Evolutionary conservation across 2,797 vertebrate genomes (phyloP), one percentile per base, ranked within the genome.

Genomic region (Chaetodon trifasciatus): DNA sequence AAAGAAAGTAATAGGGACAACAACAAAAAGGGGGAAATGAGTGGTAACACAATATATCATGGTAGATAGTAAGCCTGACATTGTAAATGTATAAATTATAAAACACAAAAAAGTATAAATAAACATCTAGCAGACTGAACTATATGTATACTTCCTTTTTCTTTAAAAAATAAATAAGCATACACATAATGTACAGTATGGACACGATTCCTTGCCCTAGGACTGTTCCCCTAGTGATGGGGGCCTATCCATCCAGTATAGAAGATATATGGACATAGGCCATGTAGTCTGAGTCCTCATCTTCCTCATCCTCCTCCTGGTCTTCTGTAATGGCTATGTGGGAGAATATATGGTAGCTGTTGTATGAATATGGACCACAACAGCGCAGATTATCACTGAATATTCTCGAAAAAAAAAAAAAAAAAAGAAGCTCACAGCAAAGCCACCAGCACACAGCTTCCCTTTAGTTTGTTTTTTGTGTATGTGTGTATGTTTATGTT

Each of bases 61-160:
- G 97, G 97, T 96, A 96, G 96, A 98, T 97, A 97, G 95, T 97
- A 97, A 96, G 97, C 96, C 97, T 97, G 97, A 98, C 96, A 98
- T 96, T 96, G 97, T 97, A 98, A 95, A 95, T 97, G 97, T 97
- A 99, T 99, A 99, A 99, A 99, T 99, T 99, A 99, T 97, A 98
- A 98, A 99, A 97, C 97, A 98, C 96, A 96, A 91, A 96, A 92
- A 96, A 96, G 96, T 98, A 99, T 99, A 99, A 99, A 99, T 99
- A 99, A 99, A 99, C 96, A 97, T 98, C 97, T 97, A 98, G 95
- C 90, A 96, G 96, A 98, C 97, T 98, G 97, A 97, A 97, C 97
- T 98, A 97, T 97, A 97, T 96, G 97, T 97, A 97, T 97, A 98
- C 96, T 98, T 97, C 93, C 95, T 95, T 97, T 96, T 97, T 93